Conservation (phyloP, 2,888 invertebrate genomes). For the Agonum fuliginosum region DNA sequence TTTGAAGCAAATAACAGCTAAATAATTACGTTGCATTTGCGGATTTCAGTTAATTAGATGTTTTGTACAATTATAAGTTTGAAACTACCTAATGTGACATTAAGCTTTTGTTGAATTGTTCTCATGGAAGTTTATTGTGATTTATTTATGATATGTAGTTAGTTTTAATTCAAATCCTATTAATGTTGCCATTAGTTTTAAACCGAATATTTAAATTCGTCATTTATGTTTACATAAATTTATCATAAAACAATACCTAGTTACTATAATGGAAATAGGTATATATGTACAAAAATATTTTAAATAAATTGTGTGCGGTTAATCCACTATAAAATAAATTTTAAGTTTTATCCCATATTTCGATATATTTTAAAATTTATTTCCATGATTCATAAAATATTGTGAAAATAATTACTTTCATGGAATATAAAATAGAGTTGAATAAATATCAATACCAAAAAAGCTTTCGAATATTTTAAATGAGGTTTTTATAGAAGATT, state of each 20-base stretch:
- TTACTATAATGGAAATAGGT: no score
- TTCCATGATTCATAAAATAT: no score
- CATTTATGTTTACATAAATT: constrained; percentile 22
- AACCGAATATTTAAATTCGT: constrained; percentile 22
- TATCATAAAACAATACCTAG: constrained; percentile 17
- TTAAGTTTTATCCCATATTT: no score
- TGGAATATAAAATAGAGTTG: no score
- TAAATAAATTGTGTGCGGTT: neutral
- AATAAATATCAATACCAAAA: no score
- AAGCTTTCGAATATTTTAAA: no score
- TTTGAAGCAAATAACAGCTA: neutral
- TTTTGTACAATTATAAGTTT: neutral
- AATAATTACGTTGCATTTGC: neutral
- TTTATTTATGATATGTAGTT: no score
- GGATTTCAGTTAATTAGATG: neutral
- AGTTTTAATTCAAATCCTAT: neutral
- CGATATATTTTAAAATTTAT: no score
- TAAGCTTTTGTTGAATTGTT: neutral
- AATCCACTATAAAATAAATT: no score
- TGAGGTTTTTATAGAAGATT: no score
- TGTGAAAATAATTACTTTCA: no score
- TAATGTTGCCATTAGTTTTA: neutral
- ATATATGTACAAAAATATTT: neutral
- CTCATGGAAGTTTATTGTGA: no score
- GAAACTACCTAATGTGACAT: neutral